Evolutionary conservation across 2,888 invertebrate species (phyloP).

Genomic region (Caenorhabditis angaria): DNA sequence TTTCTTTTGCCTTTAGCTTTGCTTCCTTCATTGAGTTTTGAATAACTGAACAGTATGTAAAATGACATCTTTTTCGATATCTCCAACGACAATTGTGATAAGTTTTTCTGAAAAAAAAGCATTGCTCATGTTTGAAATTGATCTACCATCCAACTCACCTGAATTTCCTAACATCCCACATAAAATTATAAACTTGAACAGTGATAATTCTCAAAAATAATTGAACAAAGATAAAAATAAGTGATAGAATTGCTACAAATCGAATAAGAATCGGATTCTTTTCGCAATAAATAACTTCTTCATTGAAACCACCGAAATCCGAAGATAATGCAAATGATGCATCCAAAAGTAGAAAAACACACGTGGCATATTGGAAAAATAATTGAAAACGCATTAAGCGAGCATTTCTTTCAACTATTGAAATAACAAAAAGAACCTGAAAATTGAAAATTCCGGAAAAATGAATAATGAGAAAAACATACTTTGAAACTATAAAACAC

Average conservation of each 20-base stretch:
- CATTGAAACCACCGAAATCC: conserved; percentile 71
- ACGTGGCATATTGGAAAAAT: conserved; percentile 70
- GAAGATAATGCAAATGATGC: conserved; percentile 69
- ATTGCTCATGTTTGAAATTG: neutral
- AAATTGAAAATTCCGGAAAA: conserved; percentile 14
- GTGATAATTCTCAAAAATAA: conserved; percentile 68
- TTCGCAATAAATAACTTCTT: conserved; percentile 56
- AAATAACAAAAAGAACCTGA: conserved; percentile 68
- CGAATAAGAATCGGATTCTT: conserved; percentile 67
- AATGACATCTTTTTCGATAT: conserved; percentile 70
- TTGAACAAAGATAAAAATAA: conserved; percentile 69
- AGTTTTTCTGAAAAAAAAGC: conserved; percentile 52
- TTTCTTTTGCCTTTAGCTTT: conserved; percentile 44
- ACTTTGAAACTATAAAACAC: conserved; percentile 70
- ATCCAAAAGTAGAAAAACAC: conserved; percentile 70
- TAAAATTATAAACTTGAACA: conserved; percentile 68
- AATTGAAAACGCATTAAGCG: conserved; percentile 66
- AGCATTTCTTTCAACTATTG: conserved; percentile 62
- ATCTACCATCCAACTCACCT: conserved; percentile 41
- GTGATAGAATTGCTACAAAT: conserved; percentile 68
- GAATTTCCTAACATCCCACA: conserved; percentile 67
- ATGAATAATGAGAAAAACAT: conserved; percentile 7
- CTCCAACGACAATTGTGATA: conserved; percentile 69
- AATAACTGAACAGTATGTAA: conserved; percentile 70
- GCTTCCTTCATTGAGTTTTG: conserved; percentile 55